These are phyloP conservation scores for Aelia acuminata DNA, from an alignment of 2,888 invertebrate genomes.

Conservation along the genomic window DNA sequence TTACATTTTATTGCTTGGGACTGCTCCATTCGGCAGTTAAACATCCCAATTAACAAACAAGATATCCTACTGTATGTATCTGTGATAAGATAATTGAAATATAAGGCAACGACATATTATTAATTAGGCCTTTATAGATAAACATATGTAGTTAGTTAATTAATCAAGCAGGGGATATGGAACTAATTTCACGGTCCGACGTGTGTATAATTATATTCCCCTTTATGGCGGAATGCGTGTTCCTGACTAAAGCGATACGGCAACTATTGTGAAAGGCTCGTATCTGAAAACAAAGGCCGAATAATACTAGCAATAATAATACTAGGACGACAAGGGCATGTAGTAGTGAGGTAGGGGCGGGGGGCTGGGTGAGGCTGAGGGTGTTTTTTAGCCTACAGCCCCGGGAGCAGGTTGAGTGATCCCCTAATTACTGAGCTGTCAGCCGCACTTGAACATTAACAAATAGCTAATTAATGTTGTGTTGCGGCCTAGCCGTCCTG, in stretches of 20 bases:
- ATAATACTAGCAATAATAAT: conserved; percentile 43
- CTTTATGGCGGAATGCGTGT: neutral
- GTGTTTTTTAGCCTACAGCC: conserved; percentile 37
- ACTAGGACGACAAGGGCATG: conserved; percentile 39
- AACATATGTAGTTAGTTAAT: conserved; percentile 31
- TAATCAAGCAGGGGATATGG: neutral
- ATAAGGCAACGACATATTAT: no score
- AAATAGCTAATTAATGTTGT: conserved; percentile 59
- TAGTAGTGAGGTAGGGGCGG: no score
- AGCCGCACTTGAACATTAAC: conserved; percentile 60
- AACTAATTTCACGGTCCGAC: conserved; percentile 35
- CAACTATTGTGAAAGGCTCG: conserved; percentile 4
- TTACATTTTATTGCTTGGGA: no score
- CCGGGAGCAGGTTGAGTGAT: conserved; percentile 58
- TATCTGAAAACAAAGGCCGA: conserved; percentile 12
- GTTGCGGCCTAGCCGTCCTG: conserved; percentile 44
- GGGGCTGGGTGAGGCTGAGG: no score
- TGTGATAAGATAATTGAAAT: no score
- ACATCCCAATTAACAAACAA: no score
- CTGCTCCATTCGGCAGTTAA: no score
- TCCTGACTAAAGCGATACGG: conserved; percentile 17
- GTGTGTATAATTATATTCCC: conserved; percentile 48
- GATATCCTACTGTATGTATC: no score
- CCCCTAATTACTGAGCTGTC: conserved; percentile 61
- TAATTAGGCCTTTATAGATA: neutral